Evolutionary conservation across 2,113 vertebrate species (phyloP).

Genomic region (Bubo bubo): DNA sequence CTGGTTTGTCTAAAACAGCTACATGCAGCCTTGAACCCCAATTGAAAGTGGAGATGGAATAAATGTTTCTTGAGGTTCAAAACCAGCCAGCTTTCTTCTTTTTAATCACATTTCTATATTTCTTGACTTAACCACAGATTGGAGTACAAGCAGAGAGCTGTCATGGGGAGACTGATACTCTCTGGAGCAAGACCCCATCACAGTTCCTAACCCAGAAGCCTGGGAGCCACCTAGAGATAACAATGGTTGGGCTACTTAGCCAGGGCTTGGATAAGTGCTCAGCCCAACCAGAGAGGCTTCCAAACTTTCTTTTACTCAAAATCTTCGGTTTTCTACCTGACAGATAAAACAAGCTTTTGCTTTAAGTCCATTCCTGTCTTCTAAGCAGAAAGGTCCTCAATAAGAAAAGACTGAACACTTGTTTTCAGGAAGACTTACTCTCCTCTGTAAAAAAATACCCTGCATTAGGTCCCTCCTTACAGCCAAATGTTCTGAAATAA

Average conservation of each 20-base stretch:
- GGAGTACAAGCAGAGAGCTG: neutral
- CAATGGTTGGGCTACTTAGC: neutral
- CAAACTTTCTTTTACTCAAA: neutral
- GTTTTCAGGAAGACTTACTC: neutral
- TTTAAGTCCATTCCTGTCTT: neutral
- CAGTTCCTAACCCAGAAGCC: neutral
- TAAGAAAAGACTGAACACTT: neutral
- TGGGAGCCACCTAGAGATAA: neutral
- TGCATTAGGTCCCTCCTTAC: constrained; percentile 15
- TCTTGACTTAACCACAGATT: neutral
- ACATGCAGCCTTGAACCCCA: neutral
- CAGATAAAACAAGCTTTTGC: neutral
- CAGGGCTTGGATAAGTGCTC: neutral
- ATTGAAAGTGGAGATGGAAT: neutral
- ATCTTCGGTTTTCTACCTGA: neutral
- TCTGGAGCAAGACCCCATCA: fast-evolving
- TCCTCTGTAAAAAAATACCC: neutral
- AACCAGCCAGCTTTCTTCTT: neutral
- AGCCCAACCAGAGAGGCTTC: neutral
- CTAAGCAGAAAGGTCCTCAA: neutral
- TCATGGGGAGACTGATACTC: neutral
- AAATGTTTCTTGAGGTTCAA: neutral
- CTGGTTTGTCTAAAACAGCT: neutral
- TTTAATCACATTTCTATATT: neutral
- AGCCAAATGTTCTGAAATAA: constrained; percentile 68